Conservation (phyloP, 2,888 invertebrate species). For the Eupeodes latifasciatus region DNA sequence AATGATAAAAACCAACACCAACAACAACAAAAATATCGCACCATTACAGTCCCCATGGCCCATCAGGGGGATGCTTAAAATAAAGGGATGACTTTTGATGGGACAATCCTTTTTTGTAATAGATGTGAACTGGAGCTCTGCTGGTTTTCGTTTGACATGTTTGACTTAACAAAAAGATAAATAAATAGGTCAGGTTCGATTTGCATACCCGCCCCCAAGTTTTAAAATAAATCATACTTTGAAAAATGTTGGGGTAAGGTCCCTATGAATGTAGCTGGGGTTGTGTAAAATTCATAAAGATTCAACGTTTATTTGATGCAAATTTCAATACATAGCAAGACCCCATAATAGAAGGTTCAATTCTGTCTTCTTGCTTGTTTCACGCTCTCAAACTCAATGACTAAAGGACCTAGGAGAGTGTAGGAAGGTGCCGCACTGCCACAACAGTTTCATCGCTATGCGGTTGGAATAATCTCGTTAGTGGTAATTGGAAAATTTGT, state of each 20-base stretch:
- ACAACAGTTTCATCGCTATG: background rate
- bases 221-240: conserved; percentile 26
- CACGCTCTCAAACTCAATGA: background rate
- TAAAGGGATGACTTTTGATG: background rate
- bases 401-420: background rate
- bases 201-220: background rate
- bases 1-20: background rate
- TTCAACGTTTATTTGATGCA: background rate
- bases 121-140: background rate
- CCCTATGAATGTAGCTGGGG: background rate
- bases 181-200: conserved; percentile 19
- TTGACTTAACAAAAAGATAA: background rate
- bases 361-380: background rate
- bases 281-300: background rate
- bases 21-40: background rate
- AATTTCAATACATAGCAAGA: background rate
- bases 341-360: conserved; percentile 3
- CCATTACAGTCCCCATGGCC: background rate
- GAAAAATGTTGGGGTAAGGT: background rate
- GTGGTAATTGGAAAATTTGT: conserved; percentile 69
- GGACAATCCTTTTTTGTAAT: conserved; percentile 5
- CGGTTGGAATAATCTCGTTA: conserved; percentile 54
- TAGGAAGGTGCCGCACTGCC: background rate
- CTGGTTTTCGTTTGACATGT: background rate
- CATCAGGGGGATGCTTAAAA: background rate